Evolutionary conservation across 1,140 invertebrate species (phyloP).

Genomic region (Nasonia longicornis): DNA sequence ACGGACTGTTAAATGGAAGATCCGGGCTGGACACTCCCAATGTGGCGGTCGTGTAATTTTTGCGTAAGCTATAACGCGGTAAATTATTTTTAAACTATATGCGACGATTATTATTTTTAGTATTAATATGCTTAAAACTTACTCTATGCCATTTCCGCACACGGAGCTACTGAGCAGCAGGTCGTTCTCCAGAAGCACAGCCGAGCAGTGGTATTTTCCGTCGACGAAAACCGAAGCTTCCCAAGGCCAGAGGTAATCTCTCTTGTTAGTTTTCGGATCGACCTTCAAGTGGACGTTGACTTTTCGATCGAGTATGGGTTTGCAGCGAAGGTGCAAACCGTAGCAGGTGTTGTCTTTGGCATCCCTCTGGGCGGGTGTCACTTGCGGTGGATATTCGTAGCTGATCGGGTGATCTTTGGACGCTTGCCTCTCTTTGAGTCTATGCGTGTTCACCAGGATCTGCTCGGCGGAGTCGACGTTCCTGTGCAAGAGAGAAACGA

Average conservation of each 20-base stretch:
- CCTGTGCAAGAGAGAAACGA: constrained; percentile 44
- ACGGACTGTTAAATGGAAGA: constrained; percentile 71
- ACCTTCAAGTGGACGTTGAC: constrained; percentile 49
- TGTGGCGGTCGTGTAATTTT: constrained; percentile 74
- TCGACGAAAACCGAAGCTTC: constrained; percentile 76
- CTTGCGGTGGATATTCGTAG: constrained; percentile 29
- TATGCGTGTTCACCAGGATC: constrained; percentile 39
- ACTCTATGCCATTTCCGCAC: constrained; percentile 71
- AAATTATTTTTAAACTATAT: not conserved
- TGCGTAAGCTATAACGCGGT: constrained; percentile 67
- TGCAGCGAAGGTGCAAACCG: constrained; percentile 55
- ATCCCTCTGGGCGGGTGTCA: constrained; percentile 17
- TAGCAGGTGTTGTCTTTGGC: constrained; percentile 29
- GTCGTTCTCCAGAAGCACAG: constrained; percentile 73
- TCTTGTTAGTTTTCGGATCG: constrained; percentile 48
- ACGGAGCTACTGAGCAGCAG: constrained; percentile 75
- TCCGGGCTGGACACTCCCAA: constrained; percentile 75
- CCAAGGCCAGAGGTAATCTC: constrained; percentile 74
- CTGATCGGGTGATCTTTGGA: not conserved
- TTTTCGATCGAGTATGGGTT: constrained; percentile 55
- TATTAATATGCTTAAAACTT: constrained; percentile 49
- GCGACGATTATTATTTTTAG: too few species aligned
- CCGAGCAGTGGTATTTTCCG: constrained; percentile 76
- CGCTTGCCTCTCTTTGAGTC: constrained; percentile 34
- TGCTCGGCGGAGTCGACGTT: constrained; percentile 45